phyloP scores from a whole-genome alignment of 2,888 invertebrate genomes.

The Dicranocentrus wangi region DNA sequence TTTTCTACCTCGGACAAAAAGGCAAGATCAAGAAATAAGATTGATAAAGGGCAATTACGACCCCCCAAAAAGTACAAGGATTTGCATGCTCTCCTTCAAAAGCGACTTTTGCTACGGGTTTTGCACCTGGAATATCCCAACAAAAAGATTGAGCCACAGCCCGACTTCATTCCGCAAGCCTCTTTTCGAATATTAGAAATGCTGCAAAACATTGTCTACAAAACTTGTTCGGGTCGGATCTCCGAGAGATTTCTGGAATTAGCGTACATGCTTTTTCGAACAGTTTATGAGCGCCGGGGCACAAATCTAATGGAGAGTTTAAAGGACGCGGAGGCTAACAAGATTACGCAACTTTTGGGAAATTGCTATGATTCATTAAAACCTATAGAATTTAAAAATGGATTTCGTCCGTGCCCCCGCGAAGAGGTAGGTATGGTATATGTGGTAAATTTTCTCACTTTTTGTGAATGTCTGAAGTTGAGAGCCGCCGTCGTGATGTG shows the following conservation, averaged over 20 bases:
- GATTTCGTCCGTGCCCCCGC: neutral
- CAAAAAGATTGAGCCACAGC: neutral
- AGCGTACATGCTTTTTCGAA: slow-evolving; percentile 47
- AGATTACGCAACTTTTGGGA: slow-evolving; percentile 30
- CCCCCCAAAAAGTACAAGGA: neutral
- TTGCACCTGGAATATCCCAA: neutral
- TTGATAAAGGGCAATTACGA: neutral
- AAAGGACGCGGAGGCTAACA: slow-evolving; percentile 11
- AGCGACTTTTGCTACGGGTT: neutral
- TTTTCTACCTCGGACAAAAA: too few relatives aligned
- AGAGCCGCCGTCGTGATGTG: neutral
- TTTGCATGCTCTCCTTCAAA: neutral
- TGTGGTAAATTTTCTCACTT: neutral
- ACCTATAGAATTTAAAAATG: slow-evolving; percentile 27
- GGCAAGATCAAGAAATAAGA: neutral
- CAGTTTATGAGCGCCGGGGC: slow-evolving; percentile 53
- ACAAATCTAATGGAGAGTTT: slow-evolving; percentile 53
- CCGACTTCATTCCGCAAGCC: slow-evolving; percentile 17
- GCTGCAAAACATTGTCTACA: slow-evolving; percentile 36
- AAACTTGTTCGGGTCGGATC: slow-evolving; percentile 43
- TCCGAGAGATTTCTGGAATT: slow-evolving; percentile 49
- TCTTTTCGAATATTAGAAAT: slow-evolving; percentile 48
- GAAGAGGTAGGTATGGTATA: slow-evolving; percentile 12
- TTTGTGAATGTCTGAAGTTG: too few relatives aligned
- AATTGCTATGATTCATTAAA: slow-evolving; percentile 28